Conservation (phyloP, 2,888 invertebrate genomes). For the Zaprionus obscuricornis region DNA sequence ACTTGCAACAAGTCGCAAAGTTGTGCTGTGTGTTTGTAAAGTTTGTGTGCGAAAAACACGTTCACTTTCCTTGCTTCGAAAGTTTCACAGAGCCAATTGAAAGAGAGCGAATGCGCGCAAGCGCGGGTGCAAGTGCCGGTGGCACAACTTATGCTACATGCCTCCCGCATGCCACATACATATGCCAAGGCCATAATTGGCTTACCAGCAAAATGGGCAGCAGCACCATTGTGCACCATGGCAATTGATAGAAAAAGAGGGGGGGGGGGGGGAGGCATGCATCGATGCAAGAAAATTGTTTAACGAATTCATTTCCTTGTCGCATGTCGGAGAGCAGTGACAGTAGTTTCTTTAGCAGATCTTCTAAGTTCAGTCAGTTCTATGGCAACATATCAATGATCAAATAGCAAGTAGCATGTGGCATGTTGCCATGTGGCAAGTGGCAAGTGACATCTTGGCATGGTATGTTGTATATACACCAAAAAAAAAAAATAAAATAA, state of each 20-base stretch:
- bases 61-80: conserved; percentile 76
- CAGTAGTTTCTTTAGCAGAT: background rate
- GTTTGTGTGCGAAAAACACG: conserved; percentile 55
- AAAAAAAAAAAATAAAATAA: too few relatives aligned
- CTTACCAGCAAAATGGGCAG: background rate
- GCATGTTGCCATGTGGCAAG: background rate
- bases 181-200: conserved; percentile 37
- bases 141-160: too few relatives aligned
- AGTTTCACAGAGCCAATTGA: conserved; percentile 42
- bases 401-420: conserved; percentile 8
- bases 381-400: background rate
- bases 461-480: too few relatives aligned
- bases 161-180: conserved; percentile 28
- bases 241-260: too few relatives aligned
- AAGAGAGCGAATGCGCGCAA: conserved; percentile 34
- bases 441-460: too few relatives aligned
- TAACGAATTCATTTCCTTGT: conserved; percentile 24
- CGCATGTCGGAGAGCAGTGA: conserved; percentile 10
- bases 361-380: background rate
- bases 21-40: conserved; percentile 4
- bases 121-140: conserved; percentile 26
- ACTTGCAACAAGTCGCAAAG: conserved; percentile 26
- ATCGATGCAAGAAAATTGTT: conserved; percentile 9
- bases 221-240: conserved; percentile 22
- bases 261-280: background rate